phyloP scores from a whole-genome alignment of 2,888 invertebrate genomes.

The Chrysolina oricalcia region DNA sequence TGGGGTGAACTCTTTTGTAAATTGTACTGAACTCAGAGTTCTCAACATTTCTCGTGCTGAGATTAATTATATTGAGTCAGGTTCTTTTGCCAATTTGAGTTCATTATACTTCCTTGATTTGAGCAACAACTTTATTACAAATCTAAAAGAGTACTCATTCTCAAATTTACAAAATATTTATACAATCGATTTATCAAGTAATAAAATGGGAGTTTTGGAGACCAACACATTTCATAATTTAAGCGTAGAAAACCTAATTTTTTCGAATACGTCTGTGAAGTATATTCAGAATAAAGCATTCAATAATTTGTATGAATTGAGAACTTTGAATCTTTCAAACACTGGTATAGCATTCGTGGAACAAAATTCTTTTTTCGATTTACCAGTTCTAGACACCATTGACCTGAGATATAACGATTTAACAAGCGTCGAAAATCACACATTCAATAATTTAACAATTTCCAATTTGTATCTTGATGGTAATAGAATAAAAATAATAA shows the following conservation, averaged over 20 bases:
- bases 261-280: constrained; percentile 17
- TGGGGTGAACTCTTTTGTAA: background rate
- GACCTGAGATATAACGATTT: constrained; percentile 29
- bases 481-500: constrained; percentile 11
- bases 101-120: constrained; percentile 18
- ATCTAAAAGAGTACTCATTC: constrained; percentile 14
- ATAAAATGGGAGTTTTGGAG: constrained; percentile 22
- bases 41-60: constrained; percentile 11
- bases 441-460: constrained; percentile 11
- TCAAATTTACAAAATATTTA: background rate
- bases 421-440: background rate
- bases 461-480: background rate
- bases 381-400: background rate
- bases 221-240: constrained; percentile 26
- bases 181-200: constrained; percentile 31
- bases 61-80: constrained; percentile 8
- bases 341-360: constrained; percentile 32
- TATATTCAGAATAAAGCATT: constrained; percentile 31
- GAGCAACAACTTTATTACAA: background rate
- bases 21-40: background rate
- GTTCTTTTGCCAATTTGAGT: background rate
- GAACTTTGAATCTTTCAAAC: constrained; percentile 23
- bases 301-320: constrained; percentile 25
- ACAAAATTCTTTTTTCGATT: constrained; percentile 27
- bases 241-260: constrained; percentile 13